Percentiles rank a stretch among this genome's conserved stretches.
Evolutionary conservation across 2,113 vertebrate species (phyloP).

Genomic region (Spilogale gracilis): DNA sequence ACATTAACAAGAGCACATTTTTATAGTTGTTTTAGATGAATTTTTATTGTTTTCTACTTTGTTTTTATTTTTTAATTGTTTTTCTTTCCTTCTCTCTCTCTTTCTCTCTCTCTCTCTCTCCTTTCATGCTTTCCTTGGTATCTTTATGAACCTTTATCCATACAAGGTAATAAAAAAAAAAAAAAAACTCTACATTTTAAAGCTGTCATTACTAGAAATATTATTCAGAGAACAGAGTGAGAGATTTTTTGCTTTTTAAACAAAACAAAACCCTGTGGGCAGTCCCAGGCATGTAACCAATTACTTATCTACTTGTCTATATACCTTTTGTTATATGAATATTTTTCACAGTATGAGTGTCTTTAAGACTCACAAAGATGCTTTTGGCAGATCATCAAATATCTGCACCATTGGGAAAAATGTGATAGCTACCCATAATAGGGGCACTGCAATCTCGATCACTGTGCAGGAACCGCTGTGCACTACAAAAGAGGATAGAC

Average conservation of each 20-base stretch:
- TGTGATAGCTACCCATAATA: constrained; percentile 64
- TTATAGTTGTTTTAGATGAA: background rate
- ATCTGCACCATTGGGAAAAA: constrained; percentile 38
- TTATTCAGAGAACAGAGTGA: constrained; percentile 77
- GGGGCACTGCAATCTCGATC: background rate
- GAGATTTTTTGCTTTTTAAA: constrained; percentile 74
- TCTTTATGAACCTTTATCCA: constrained; percentile 57
- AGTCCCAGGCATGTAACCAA: constrained; percentile 76
- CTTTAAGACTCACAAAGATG: constrained; percentile 70
- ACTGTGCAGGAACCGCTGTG: constrained; percentile 58
- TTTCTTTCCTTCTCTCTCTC: background rate
- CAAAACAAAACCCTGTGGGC: constrained; percentile 79
- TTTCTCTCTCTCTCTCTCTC: background rate
- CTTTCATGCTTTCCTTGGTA: no score
- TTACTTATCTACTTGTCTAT: constrained; percentile 78
- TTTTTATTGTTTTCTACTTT: background rate
- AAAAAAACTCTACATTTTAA: constrained; percentile 74
- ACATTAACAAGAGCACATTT: constrained; percentile 49
- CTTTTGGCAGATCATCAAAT: constrained; percentile 73
- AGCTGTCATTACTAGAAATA: constrained; percentile 52
- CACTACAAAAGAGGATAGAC: constrained; percentile 45
- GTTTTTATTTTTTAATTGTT: background rate
- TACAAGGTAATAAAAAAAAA: constrained; percentile 56
- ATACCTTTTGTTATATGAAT: constrained; percentile 79
- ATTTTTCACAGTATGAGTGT: constrained; percentile 82